Evolutionary conservation across 2,888 invertebrate species (phyloP).

Genomic region (Coleophora flavipennella): DNA sequence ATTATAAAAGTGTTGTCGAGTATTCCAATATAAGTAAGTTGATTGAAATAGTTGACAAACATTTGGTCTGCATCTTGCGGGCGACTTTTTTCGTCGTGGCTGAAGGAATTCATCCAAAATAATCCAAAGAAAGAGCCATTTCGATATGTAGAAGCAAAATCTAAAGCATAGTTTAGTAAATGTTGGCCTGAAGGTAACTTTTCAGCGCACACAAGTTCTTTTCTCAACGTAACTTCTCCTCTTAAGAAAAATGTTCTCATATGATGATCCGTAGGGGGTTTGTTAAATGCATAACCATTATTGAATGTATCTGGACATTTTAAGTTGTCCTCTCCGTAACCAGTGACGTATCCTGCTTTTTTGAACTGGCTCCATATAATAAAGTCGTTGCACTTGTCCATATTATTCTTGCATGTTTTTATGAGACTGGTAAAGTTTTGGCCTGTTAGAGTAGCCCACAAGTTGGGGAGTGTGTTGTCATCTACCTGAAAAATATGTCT

Average conservation of each 20-base stretch:
- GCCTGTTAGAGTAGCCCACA: slow-evolving; percentile 87
- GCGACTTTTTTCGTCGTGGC: slow-evolving; percentile 79
- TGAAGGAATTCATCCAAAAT: slow-evolving; percentile 86
- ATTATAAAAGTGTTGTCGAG: slow-evolving; percentile 78
- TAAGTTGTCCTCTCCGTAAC: slow-evolving; percentile 84
- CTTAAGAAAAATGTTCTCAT: slow-evolving; percentile 81
- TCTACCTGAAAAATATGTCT: slow-evolving; percentile 71
- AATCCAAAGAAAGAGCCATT: slow-evolving; percentile 79
- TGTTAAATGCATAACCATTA: slow-evolving; percentile 73
- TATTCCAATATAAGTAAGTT: slow-evolving; percentile 72
- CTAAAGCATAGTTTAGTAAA: slow-evolving; percentile 77
- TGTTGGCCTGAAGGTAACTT: slow-evolving; percentile 77
- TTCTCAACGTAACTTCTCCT: slow-evolving; percentile 72
- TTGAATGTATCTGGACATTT: slow-evolving; percentile 78
- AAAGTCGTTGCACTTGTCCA: slow-evolving; percentile 78
- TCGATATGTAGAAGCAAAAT: slow-evolving; percentile 76
- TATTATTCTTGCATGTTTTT: slow-evolving; percentile 56
- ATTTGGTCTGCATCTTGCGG: slow-evolving; percentile 78
- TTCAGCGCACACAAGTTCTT: slow-evolving; percentile 54
- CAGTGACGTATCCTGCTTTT: slow-evolving; percentile 81
- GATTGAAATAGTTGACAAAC: slow-evolving; percentile 71
- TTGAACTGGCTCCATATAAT: slow-evolving; percentile 86
- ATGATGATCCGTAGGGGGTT: slow-evolving; percentile 87
- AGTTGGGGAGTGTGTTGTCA: slow-evolving; percentile 92
- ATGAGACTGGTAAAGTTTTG: slow-evolving; percentile 66